Evolutionary conservation across 2,888 invertebrate species (phyloP).

Genomic region (Agonopterix arenella): DNA sequence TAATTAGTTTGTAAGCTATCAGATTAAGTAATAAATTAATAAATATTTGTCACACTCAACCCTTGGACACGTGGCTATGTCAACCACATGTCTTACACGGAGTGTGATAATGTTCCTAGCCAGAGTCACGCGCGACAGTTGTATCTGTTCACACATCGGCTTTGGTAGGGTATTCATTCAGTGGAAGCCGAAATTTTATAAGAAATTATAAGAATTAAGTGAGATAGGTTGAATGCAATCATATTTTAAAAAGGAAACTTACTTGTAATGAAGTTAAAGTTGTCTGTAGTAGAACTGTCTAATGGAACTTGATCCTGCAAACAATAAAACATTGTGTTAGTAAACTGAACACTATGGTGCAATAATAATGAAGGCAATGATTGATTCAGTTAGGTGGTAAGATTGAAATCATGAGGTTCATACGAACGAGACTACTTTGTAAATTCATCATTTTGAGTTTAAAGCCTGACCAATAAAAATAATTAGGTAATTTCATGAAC

Average conservation of each 20-base stretch:
- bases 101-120: conserved; percentile 69
- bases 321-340: too few relatives aligned
- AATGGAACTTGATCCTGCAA: not conserved
- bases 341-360: too few relatives aligned
- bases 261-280: too few relatives aligned
- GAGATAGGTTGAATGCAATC: too few relatives aligned
- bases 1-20: not conserved
- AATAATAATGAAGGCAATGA: too few relatives aligned
- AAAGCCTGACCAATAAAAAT: too few relatives aligned
- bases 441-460: conserved; percentile 23
- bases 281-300: not conserved
- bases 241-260: too few relatives aligned
- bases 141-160: conserved; percentile 57
- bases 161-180: conserved; percentile 51
- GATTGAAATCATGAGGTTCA: conserved; percentile 47
- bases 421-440: conserved; percentile 47
- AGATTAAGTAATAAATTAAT: not conserved
- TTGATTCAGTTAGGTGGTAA: conserved; percentile 29
- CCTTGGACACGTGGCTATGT: conserved; percentile 53
- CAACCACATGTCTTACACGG: conserved; percentile 60
- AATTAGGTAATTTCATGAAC: too few relatives aligned
- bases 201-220: too few relatives aligned
- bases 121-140: conserved; percentile 63
- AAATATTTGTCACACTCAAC: conserved; percentile 55
- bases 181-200: not conserved